phyloP scores from a whole-genome alignment of 2,888 invertebrate species.

The Zonitis immaculata region DNA sequence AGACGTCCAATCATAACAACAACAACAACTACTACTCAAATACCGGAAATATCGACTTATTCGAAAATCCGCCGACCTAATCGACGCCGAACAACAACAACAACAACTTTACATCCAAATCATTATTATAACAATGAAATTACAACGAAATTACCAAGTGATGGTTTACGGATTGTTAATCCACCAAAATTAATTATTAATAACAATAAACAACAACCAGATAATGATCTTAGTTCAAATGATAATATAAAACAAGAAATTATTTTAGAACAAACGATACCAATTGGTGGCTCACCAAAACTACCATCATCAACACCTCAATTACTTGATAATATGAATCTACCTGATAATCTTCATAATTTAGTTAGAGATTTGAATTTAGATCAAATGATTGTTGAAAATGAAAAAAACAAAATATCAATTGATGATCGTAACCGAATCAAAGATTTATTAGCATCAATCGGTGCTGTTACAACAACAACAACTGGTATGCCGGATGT shows the following conservation, averaged over 20 bases:
- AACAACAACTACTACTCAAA: constrained; percentile 3
- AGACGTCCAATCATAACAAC: too few species aligned
- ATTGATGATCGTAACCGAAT: constrained; percentile 31
- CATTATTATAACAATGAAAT: constrained; percentile 8
- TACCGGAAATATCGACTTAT: background rate
- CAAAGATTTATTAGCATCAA: constrained; percentile 46
- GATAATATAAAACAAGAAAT: constrained; percentile 23
- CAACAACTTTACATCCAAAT: constrained; percentile 12
- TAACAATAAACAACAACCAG: constrained; percentile 15
- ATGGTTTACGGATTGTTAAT: constrained; percentile 29
- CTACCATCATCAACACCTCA: constrained; percentile 17
- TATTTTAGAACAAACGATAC: constrained; percentile 11
- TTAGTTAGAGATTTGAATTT: constrained; percentile 36
- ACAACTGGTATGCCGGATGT: constrained; percentile 38
- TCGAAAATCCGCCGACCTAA: constrained; percentile 3
- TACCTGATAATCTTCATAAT: constrained; percentile 33
- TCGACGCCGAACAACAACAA: constrained; percentile 3
- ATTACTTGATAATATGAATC: constrained; percentile 17
- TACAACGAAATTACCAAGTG: constrained; percentile 15
- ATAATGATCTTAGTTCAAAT: constrained; percentile 21
- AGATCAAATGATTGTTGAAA: constrained; percentile 15
- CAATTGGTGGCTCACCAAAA: constrained; percentile 7
- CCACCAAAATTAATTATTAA: constrained; percentile 27
- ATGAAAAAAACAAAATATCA: background rate
- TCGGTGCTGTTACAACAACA: constrained; percentile 42